A percentile compares a stretch with the other conserved stretches of the same genome.
Conservation (phyloP, 2,888 invertebrate species). For the Caenorhabditis panamensis region DNA sequence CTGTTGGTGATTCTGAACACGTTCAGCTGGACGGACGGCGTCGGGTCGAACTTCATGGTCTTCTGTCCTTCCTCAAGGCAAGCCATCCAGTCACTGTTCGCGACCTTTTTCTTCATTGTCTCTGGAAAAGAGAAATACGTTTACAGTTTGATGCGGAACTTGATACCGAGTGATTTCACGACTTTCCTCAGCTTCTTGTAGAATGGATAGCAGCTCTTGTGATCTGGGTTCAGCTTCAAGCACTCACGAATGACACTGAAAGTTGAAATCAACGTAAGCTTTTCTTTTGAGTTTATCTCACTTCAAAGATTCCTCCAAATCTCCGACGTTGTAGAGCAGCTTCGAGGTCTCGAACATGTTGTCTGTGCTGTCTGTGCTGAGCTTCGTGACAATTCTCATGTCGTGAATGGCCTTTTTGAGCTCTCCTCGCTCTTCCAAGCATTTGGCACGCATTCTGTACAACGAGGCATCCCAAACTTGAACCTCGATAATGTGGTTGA, state of each 20-base stretch:
- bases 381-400: conserved; percentile 86
- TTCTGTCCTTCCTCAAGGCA: conserved; percentile 87
- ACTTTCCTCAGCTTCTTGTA: conserved; percentile 97
- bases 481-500: conserved; percentile 84
- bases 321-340: conserved; percentile 92
- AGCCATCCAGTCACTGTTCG: conserved; percentile 83
- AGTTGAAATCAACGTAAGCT: conserved; percentile 27
- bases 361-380: conserved; percentile 92
- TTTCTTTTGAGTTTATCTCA: conserved; percentile 81
- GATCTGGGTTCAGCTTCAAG: conserved; percentile 96
- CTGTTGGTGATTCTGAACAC: conserved; percentile 89
- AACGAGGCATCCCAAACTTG: conserved; percentile 88
- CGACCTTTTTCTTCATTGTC: conserved; percentile 51
- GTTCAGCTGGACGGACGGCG: conserved; percentile 84
- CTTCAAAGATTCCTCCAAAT: conserved; percentile 92
- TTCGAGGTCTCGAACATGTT: conserved; percentile 90
- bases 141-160: neutral
- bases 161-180: conserved; percentile 83
- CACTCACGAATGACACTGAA: conserved; percentile 94
- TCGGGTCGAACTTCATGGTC: conserved; percentile 86
- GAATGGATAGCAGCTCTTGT: conserved; percentile 94
- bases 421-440: conserved; percentile 89
- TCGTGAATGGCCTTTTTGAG: conserved; percentile 84
- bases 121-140: conserved; percentile 32
- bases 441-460: conserved; percentile 90